Evolutionary conservation across 2,888 invertebrate species (phyloP), one percentile per base, ranked within the genome.

Genomic region (Rhaphigaster nebulosa): DNA sequence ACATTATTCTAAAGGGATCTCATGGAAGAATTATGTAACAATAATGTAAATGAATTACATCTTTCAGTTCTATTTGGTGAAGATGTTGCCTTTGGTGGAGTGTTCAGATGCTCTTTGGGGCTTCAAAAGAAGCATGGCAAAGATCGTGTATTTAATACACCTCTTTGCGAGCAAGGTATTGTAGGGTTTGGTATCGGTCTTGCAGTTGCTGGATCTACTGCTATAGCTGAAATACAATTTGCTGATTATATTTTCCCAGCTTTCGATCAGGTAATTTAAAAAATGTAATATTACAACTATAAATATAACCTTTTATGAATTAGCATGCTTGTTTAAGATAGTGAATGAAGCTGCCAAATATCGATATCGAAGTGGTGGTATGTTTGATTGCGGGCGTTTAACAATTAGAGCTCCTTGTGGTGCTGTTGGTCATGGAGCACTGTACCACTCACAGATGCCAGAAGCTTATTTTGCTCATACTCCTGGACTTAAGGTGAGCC

Each of bases 231-330:
- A 95, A 99, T 99, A 93, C 99, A 99, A 94, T 99, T 99, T 94
- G 99, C 99, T 0, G 99, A 99, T 94, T 99, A 99, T 93, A 99
- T 99, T 92, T 99, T 97, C 93, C 99, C 99, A 6, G 99, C 99
- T 1, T 99, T 99, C 94, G 99, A 99, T 95, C 99, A 99, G 95
- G 97, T 98, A 93, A 54, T 90, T 91, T 38, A 29, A 38, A 34
- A 76, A 38, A n/a, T 18, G 12, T 52, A 52, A 15, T 52, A 52
- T 52, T 52, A 15, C 12, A 38, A 38, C 12, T 76, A 20, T 70
- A 8, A 76, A 84, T 45, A n/a, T 34, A 45, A 45, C 0, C 18
- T 50, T 50, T 6, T 50, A 50, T 45, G 10, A 18, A 87, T 84
- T 60, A 89, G 23, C 23, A 34, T 52, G 1, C 1, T 34, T 90